A percentile compares a stretch with the other conserved stretches of the same genome.
These are phyloP conservation scores for Galagoides demidoff DNA, from an alignment of 2,797 vertebrate species.

Conservation along the genomic window DNA sequence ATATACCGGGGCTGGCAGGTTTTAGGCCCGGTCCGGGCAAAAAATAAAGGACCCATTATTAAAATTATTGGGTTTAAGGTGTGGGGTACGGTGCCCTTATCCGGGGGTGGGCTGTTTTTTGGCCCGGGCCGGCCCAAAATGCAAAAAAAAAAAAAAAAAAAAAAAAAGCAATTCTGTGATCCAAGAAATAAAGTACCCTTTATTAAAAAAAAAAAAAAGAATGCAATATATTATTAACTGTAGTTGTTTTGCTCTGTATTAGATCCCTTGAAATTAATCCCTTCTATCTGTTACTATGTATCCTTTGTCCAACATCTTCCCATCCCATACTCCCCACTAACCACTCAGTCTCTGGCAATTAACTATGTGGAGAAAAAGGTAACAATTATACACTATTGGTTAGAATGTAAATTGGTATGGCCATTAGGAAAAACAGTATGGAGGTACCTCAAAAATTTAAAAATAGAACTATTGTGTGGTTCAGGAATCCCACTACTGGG, in stretches of 20 bases:
- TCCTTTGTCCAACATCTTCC: not conserved
- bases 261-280: not conserved
- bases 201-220: not conserved
- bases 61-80: too few species aligned
- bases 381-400: not conserved
- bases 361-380: not conserved
- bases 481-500: not conserved
- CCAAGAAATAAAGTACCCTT: too few species aligned
- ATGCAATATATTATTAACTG: not conserved
- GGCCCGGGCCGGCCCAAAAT: too few species aligned
- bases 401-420: not conserved
- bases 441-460: too few species aligned
- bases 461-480: not conserved
- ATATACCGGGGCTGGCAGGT: too few species aligned
- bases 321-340: not conserved
- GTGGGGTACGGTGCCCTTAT: too few species aligned
- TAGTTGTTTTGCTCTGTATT: not conserved
- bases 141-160: too few species aligned
- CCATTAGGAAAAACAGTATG: not conserved
- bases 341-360: not conserved
- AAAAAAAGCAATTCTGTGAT: too few species aligned
- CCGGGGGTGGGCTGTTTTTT: too few species aligned
- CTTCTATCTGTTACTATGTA: not conserved
- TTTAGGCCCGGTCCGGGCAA: too few species aligned
- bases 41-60: too few species aligned